Evolutionary conservation across 2,888 invertebrate genomes (phyloP), one percentile per base, ranked within the genome.

Genomic region (Phorcus lineatus): DNA sequence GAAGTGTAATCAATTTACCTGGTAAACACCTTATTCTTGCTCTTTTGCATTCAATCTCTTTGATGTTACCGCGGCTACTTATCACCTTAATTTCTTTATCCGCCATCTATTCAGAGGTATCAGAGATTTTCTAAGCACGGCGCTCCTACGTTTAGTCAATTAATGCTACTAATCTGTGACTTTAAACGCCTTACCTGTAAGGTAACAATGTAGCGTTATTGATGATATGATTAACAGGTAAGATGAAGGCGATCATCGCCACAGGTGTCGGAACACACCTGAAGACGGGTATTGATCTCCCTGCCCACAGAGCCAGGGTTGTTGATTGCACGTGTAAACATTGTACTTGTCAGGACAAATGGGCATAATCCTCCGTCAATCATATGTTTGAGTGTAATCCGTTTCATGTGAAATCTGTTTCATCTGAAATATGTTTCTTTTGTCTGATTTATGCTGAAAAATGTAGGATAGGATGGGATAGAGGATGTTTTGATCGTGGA

Each of bases 201-300:
- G 16, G 28, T 62, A 28, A 62, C 62, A 62, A 62, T 62, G 28
- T 24, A 62, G 62, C 28, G 62, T 62, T 62, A 62, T 62, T 62
- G 62, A 62, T 62, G 62, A 62, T 62, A 62, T 62, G 62, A 62
- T 62, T 62, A 62, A n/a, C 62, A 62, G 62, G 62, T 62, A 62
- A 62, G 62, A 28, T 62, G 62, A 62, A 22, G 62, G 62, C 24
- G 62, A 62, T 62, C 62, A 62, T 62, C 62, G 28, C 62, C 28
- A 62, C 62, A 62, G 62, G 62, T 62, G 62, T 62, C 62, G 62
- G 62, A 62, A 62, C 62, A 62, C 62, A 62, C 62, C 62, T 62
- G 28, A 62, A 62, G 62, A 24, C 16, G 13, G 28, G 13, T 28
- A 62, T 62, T 62, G 62, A 62, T 62, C 62, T 24, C 16, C 11